Evolutionary conservation across 1,140 invertebrate genomes (phyloP), one percentile per base, ranked within the genome.

Genomic region (Danaus melanippus): DNA sequence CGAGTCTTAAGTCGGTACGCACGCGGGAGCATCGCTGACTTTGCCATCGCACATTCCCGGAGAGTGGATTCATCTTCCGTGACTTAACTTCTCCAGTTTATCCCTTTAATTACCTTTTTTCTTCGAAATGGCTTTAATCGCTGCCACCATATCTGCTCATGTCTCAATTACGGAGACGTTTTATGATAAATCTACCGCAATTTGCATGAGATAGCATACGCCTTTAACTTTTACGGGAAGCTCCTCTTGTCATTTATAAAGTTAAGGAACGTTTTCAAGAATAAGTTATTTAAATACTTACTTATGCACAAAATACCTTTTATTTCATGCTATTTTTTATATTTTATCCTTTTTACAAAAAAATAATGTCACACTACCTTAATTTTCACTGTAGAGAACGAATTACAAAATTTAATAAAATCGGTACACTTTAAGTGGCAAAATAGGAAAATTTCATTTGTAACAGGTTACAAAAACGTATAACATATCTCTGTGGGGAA

Each of bases 171-270:
- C 76, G 69, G 79, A 83, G 81, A 83, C 80, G 79, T 84, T 77
- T 84, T 84, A 86, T 86, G 83, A 86, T 86, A 86, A 86, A 86
- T 86, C 83, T 86, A 67, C 74, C 71, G 81, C 83, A 86, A 86
- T 86, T 86, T 86, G 81, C 83, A 86, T 86, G 81, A 86, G 80
- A 86, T 84, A 84, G 81, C 83, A 86, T 86, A 86, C 81, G 83
- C 81, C 82, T 72, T 78, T 79, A 84, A 84, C 78, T 86, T 84
- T 86, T 75, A 76, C 75, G 79, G 73, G 75, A 70, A 81, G 74
- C 80, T 78, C 77, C 76, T 82, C 76, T 79, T 82, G 83, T 76
- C 79, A 77, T 84, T 84, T 84, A 86, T 84, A 84, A 86, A 83
- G 72, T 83, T 80, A 79, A 67, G 72, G 67, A 80, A 82, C 79